Evolutionary conservation across 1,140 invertebrate genomes (phyloP).

Genomic region (Pararge aegeria): DNA sequence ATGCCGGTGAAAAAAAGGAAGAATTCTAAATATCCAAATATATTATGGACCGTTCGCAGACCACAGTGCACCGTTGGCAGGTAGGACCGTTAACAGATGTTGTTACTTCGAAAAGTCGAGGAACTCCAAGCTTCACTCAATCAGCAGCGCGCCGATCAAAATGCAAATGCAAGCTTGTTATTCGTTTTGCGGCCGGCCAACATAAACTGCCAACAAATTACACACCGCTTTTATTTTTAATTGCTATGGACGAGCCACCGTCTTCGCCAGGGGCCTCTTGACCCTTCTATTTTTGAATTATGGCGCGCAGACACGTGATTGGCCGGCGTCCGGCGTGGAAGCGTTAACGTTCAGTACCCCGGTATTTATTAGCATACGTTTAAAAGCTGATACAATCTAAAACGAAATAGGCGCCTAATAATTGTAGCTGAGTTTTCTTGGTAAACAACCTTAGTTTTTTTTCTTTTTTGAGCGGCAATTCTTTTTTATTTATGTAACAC

Average conservation of each 20-base stretch:
- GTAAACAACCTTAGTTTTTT: background rate
- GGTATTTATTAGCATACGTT: conserved; percentile 56
- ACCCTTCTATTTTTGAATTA: conserved; percentile 73
- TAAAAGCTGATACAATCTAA: conserved; percentile 54
- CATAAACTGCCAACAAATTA: conserved; percentile 73
- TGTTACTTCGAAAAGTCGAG: conserved; percentile 13
- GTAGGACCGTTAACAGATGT: too few relatives aligned
- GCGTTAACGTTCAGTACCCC: conserved; percentile 50
- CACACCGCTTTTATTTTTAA: conserved; percentile 74
- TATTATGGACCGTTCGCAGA: too few relatives aligned
- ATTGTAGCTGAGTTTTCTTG: conserved; percentile 28
- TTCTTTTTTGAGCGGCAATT: background rate
- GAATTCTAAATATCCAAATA: too few relatives aligned
- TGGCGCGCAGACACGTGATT: conserved; percentile 72
- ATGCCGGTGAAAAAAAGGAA: too few relatives aligned
- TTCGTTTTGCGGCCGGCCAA: conserved; percentile 55
- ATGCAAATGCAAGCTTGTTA: conserved; percentile 57
- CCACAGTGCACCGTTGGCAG: too few relatives aligned
- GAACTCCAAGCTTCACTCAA: conserved; percentile 52
- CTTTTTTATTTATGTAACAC: too few relatives aligned
- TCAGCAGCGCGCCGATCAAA: conserved; percentile 68
- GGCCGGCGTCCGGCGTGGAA: conserved; percentile 53
- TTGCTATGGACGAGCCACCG: conserved; percentile 70
- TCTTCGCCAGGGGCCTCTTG: conserved; percentile 60
- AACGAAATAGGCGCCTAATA: conserved; percentile 41